Evolutionary conservation across 1,140 invertebrate genomes (phyloP).

Genomic region (Drosophila aff.): DNA sequence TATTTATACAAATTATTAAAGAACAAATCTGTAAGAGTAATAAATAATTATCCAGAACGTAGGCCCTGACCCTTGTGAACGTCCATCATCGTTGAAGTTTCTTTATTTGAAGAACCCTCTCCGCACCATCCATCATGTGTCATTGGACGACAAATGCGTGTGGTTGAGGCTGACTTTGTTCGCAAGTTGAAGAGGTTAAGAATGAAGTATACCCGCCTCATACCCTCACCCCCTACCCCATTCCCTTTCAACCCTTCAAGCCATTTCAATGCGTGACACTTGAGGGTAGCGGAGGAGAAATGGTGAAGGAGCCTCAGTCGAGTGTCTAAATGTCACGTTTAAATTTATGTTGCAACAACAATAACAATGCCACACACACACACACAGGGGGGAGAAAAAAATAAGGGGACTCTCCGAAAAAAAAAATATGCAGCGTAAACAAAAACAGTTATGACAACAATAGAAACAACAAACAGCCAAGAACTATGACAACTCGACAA

Average conservation of each 20-base stretch:
- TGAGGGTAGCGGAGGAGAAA: conserved; percentile 20
- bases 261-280: conserved; percentile 51
- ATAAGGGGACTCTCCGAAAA: background rate
- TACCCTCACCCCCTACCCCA: background rate
- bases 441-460: conserved; percentile 76
- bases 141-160: conserved; percentile 52
- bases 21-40: background rate
- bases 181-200: conserved; percentile 53
- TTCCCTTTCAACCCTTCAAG: conserved; percentile 25
- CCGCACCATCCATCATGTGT: conserved; percentile 40
- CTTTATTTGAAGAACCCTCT: conserved; percentile 29
- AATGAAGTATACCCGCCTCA: conserved; percentile 31
- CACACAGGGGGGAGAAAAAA: background rate
- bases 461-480: conserved; percentile 66
- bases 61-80: background rate
- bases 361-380: conserved; percentile 48
- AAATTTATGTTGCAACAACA: conserved; percentile 67
- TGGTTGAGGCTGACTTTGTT: conserved; percentile 35
- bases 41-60: background rate
- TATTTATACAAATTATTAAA: background rate
- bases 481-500: conserved; percentile 63
- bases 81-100: conserved; percentile 33
- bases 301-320: conserved; percentile 25
- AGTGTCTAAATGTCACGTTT: conserved; percentile 74
- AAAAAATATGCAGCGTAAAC: conserved; percentile 61